Evolutionary conservation across 2,113 vertebrate species (phyloP).

Genomic region (Phyllostomus discolor): DNA sequence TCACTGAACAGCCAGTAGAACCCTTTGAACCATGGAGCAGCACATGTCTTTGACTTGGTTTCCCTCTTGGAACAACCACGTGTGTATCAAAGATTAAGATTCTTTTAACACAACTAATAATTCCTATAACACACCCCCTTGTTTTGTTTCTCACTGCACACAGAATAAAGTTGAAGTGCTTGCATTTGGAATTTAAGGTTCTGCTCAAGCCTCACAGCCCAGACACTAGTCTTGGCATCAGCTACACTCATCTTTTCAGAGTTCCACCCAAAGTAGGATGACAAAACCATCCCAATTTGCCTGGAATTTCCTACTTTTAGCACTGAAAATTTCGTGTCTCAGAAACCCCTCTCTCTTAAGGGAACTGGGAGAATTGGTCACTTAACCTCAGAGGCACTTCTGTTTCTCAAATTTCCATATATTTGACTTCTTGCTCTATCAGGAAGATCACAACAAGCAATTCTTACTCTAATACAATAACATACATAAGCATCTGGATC

Average conservation of each 20-base stretch:
- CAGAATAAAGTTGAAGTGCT: neutral
- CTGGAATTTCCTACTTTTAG: neutral
- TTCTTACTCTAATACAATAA: neutral
- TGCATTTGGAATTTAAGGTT: neutral
- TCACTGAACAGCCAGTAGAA: neutral
- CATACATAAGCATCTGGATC: fast-evolving
- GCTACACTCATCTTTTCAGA: neutral
- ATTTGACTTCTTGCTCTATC: neutral
- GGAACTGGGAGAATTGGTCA: neutral
- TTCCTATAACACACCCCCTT: neutral
- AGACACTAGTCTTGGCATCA: neutral
- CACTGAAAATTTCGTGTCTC: neutral
- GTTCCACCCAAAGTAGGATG: neutral
- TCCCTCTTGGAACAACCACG: neutral
- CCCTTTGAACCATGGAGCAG: neutral
- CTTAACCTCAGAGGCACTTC: neutral
- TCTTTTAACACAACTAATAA: neutral
- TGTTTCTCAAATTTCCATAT: neutral
- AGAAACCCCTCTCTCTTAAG: neutral
- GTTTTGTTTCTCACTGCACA: neutral
- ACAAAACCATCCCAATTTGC: neutral
- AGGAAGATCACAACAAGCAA: neutral
- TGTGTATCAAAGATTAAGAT: neutral
- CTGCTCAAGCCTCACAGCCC: neutral
- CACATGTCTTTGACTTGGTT: neutral